Evolutionary conservation across 2,113 vertebrate genomes (phyloP).

Genomic region (Formicarius rufipectus): DNA sequence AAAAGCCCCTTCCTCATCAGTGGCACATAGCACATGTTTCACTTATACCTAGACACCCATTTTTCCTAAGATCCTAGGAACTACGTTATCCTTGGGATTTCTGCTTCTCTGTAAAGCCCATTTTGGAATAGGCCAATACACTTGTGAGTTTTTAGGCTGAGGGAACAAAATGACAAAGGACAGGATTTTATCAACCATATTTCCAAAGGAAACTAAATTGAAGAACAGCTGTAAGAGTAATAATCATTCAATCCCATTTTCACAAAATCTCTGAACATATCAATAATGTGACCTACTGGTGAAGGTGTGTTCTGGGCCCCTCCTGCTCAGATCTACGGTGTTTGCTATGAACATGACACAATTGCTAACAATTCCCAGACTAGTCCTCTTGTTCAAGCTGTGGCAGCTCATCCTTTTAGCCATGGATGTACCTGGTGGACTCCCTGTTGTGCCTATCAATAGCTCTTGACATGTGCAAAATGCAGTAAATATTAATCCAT

Average conservation of each 20-base stretch:
- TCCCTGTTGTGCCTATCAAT: not conserved
- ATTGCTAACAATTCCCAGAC: not conserved
- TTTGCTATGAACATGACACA: not conserved
- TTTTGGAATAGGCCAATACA: not conserved
- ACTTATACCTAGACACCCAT: not conserved
- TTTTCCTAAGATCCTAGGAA: not conserved
- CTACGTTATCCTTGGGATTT: not conserved
- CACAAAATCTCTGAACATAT: not conserved
- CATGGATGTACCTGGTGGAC: not conserved
- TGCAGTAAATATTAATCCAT: conserved; percentile 30
- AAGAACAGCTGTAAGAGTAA: not conserved
- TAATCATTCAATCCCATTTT: not conserved
- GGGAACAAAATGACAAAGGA: not conserved
- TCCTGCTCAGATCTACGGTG: not conserved
- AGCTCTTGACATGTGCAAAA: conserved; percentile 2
- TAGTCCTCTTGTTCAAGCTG: not conserved
- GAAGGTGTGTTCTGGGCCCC: not conserved
- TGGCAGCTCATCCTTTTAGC: conserved; percentile 20
- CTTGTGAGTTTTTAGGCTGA: not conserved
- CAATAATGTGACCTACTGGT: not conserved
- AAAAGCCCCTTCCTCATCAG: not conserved
- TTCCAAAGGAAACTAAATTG: not conserved
- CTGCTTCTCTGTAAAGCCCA: not conserved
- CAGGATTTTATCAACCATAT: not conserved
- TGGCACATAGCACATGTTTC: fast-evolving